Evolutionary conservation across 2,113 vertebrate genomes (phyloP).

Genomic region (Entelurus aequoreus): DNA sequence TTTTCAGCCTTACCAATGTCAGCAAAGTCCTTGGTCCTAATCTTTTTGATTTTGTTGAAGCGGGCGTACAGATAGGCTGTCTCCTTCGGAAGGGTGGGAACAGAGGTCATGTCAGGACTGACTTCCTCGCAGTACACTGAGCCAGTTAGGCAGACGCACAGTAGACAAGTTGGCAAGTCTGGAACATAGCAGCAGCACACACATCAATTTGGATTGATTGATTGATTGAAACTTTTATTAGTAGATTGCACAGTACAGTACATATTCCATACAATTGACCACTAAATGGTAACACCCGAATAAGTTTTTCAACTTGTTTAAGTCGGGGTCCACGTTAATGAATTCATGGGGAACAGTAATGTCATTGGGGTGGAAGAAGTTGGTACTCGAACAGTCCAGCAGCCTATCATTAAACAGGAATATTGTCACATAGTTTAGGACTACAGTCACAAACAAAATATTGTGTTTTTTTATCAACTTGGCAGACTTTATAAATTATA

Average conservation of each 20-base stretch:
- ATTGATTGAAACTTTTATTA: too few relatives aligned
- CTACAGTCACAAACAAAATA: too few relatives aligned
- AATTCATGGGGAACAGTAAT: not conserved
- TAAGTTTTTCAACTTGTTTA: too few relatives aligned
- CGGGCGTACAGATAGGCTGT: slow-evolving; percentile 92
- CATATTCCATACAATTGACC: too few relatives aligned
- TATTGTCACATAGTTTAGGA: too few relatives aligned
- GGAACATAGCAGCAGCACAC: slow-evolving; percentile 38
- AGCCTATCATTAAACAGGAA: not conserved
- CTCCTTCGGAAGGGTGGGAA: slow-evolving; percentile 91
- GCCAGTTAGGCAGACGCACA: slow-evolving; percentile 91
- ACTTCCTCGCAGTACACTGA: slow-evolving; percentile 97
- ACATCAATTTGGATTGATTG: not conserved
- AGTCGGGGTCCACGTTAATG: too few relatives aligned
- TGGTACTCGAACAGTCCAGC: not conserved
- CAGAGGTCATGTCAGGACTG: slow-evolving; percentile 74
- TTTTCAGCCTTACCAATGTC: slow-evolving; percentile 79
- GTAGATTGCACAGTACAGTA: too few relatives aligned
- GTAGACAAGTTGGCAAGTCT: slow-evolving; percentile 89
- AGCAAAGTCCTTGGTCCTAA: slow-evolving; percentile 83
- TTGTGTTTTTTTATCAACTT: too few relatives aligned
- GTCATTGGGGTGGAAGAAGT: not conserved
- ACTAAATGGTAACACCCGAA: too few relatives aligned
- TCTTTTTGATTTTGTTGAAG: slow-evolving; percentile 93
- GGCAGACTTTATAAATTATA: too few relatives aligned